Percentiles rank a stretch among this genome's conserved stretches.
phyloP scores from a whole-genome alignment of 2,888 invertebrate species.

The Drosophila atripex region DNA sequence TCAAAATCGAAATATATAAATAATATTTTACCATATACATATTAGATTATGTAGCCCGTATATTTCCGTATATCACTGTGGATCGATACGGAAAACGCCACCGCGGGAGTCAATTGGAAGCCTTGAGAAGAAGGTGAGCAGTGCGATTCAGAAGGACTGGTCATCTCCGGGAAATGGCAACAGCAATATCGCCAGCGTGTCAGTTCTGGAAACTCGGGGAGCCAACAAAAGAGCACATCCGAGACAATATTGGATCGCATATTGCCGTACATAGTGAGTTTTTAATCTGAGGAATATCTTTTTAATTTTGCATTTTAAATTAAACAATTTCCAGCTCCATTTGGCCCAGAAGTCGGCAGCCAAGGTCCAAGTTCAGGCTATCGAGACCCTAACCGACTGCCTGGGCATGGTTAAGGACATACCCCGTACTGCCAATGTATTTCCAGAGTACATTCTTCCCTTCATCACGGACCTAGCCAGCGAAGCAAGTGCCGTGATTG shows the following conservation, averaged over 20 bases:
- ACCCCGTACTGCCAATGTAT: slow-evolving; percentile 95
- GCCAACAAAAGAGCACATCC: slow-evolving; percentile 84
- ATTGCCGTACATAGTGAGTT: slow-evolving; percentile 94
- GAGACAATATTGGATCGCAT: slow-evolving; percentile 97
- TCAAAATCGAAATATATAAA: no score
- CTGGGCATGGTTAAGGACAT: slow-evolving; percentile 89
- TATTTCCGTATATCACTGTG: no score
- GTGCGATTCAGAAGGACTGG: slow-evolving; percentile 84
- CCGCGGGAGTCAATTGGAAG: no score
- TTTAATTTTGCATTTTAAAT: background rate
- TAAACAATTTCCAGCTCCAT: slow-evolving; percentile 87
- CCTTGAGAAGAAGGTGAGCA: slow-evolving; percentile 84
- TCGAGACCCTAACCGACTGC: slow-evolving; percentile 92
- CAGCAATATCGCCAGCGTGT: slow-evolving; percentile 79
- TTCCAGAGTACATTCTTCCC: slow-evolving; percentile 98
- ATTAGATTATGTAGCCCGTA: no score
- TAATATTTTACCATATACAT: no score
- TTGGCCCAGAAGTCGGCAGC: slow-evolving; percentile 91
- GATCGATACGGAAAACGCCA: no score
- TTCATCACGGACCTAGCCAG: slow-evolving; percentile 90
- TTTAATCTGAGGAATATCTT: background rate
- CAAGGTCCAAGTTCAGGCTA: slow-evolving; percentile 94
- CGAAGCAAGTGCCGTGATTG: slow-evolving; percentile 90
- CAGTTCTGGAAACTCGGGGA: slow-evolving; percentile 45
- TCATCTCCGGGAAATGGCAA: slow-evolving; percentile 81